Conservation (phyloP, 2,797 vertebrate genomes). For the Hippocampus kuda region DNA sequence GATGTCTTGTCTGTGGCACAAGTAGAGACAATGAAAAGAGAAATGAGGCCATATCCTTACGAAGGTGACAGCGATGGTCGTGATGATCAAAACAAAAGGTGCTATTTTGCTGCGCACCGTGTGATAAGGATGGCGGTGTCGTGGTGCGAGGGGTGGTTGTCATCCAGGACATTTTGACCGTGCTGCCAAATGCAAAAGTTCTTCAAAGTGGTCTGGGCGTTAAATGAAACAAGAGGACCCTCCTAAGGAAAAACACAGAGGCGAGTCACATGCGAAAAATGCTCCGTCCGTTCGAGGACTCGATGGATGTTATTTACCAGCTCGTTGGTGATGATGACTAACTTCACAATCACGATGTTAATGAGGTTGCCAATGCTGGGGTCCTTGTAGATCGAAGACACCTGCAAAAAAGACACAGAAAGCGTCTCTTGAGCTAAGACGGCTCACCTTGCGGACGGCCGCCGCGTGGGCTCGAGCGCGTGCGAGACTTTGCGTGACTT, state of each 20-base stretch:
- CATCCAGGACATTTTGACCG: constrained; percentile 79
- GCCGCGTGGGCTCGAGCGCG: too few species aligned
- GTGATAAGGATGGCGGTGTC: constrained; percentile 96
- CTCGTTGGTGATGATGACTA: constrained; percentile 91
- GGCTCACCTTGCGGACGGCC: background rate
- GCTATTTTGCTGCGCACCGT: constrained; percentile 61
- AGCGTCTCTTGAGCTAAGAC: background rate
- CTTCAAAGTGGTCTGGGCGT: constrained; percentile 95
- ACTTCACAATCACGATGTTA: constrained; percentile 95
- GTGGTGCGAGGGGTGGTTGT: constrained; percentile 81
- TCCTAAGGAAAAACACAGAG: constrained; percentile 61
- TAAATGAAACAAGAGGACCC: constrained; percentile 88
- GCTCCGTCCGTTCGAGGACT: background rate
- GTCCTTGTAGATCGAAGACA: constrained; percentile 98
- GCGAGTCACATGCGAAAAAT: background rate
- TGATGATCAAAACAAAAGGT: background rate
- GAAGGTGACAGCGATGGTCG: background rate
- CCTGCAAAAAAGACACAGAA: constrained; percentile 60
- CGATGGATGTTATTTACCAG: constrained; percentile 69
- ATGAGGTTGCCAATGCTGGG: constrained; percentile 99
- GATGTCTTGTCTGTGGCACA: constrained; percentile 84
- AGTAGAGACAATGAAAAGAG: background rate
- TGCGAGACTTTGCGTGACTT: constrained; percentile 9
- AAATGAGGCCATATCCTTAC: background rate
- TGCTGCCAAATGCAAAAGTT: constrained; percentile 99